These are phyloP conservation scores for Xiphias gladius DNA, from an alignment of 2,113 vertebrate genomes.

Conservation along the genomic window DNA sequence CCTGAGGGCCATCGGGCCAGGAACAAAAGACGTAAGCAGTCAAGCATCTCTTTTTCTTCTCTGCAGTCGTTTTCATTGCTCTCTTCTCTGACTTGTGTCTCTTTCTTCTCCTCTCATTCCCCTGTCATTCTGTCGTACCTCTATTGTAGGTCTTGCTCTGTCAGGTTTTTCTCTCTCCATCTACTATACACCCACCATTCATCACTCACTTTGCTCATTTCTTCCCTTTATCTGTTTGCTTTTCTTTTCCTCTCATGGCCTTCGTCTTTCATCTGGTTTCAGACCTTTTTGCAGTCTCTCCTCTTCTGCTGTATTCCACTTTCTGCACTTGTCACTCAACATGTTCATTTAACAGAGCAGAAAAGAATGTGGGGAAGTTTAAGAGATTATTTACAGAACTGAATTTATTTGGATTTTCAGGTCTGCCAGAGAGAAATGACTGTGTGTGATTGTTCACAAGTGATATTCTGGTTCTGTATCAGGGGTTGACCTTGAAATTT, in stretches of 20 bases:
- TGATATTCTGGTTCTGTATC: slow-evolving; percentile 6
- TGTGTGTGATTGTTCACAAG: slow-evolving; percentile 21
- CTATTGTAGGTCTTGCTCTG: slow-evolving; percentile 18
- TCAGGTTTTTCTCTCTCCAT: not conserved
- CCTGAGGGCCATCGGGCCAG: slow-evolving; percentile 61
- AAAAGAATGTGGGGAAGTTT: slow-evolving; percentile 14
- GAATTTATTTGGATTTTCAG: slow-evolving; percentile 35
- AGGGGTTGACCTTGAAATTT: not conserved
- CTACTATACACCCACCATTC: slow-evolving; percentile 3
- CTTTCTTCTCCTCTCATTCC: slow-evolving; percentile 37
- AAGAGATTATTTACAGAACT: slow-evolving; percentile 29
- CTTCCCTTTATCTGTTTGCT: slow-evolving; percentile 27
- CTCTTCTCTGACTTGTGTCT: slow-evolving; percentile 48
- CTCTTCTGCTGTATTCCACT: not conserved
- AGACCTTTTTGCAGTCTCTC: not conserved
- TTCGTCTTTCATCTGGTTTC: slow-evolving; percentile 9
- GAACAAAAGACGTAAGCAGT: slow-evolving; percentile 74
- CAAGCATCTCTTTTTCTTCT: slow-evolving; percentile 66
- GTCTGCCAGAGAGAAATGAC: not conserved
- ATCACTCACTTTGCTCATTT: slow-evolving; percentile 27
- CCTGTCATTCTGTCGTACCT: slow-evolving; percentile 32
- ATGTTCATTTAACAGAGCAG: not conserved
- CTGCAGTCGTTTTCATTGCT: slow-evolving; percentile 54
- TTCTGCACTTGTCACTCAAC: slow-evolving; percentile 5
- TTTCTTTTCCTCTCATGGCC: not conserved